These are phyloP conservation scores for Ophion slaviceki DNA, from an alignment of 2,888 invertebrate species.

Conservation along the genomic window DNA sequence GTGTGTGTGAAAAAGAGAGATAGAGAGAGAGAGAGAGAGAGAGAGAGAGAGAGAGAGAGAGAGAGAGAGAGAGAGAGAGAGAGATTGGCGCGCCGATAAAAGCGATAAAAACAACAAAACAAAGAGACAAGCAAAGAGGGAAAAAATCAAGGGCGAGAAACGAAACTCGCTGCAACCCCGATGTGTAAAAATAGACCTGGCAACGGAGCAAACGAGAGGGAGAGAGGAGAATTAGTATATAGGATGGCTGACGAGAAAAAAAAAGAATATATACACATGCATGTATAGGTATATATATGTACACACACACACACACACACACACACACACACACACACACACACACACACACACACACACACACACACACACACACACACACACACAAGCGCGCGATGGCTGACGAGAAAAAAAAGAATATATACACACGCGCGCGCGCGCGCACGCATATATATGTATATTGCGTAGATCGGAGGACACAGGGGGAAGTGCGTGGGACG, in stretches of 20 bases:
- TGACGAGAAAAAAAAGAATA: too few species aligned
- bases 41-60: too few species aligned
- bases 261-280: constrained; percentile 1
- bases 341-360: too few species aligned
- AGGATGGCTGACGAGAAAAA: background rate
- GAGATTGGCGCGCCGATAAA: constrained; percentile 57
- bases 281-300: constrained; percentile 6
- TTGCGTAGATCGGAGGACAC: constrained; percentile 32
- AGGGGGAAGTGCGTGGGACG: constrained; percentile 59
- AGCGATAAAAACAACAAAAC: constrained; percentile 25
- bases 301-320: too few species aligned
- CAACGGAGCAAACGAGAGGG: background rate
- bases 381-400: too few species aligned
- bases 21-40: too few species aligned
- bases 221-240: background rate
- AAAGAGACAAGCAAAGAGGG: background rate
- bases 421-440: too few species aligned
- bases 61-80: background rate
- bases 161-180: constrained; percentile 45
- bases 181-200: constrained; percentile 48
- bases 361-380: too few species aligned
- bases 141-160: constrained; percentile 57
- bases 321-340: too few species aligned
- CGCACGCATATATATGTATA: constrained; percentile 50
- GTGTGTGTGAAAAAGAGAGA: too few species aligned